These are phyloP conservation scores for Apostichopus japonicus DNA, from an alignment of 35 echinoderm and acorn worm genomes.

Conservation along the genomic window DNA sequence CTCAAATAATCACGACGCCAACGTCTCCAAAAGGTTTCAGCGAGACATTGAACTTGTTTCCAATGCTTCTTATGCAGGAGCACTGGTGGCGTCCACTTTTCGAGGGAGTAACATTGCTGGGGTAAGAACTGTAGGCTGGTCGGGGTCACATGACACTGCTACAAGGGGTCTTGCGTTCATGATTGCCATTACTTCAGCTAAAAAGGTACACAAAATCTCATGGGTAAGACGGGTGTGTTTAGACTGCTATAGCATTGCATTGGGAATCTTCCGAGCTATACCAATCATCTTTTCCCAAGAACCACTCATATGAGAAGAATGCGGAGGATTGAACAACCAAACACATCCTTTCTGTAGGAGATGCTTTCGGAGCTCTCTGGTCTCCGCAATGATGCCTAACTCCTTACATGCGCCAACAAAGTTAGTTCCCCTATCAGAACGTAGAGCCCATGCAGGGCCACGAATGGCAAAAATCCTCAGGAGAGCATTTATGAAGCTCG, in stretches of 20 bases:
- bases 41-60: no score
- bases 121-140: not conserved
- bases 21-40: no score
- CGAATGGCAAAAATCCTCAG: not conserved
- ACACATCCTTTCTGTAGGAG: no score
- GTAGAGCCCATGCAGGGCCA: constrained; percentile 21
- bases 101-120: no score
- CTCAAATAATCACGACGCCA: no score
- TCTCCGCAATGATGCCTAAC: constrained; percentile 33
- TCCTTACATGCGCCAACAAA: not conserved
- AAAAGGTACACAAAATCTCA: constrained; percentile 33
- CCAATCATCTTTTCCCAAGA: constrained; percentile 57
- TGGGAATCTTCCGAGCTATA: constrained; percentile 1
- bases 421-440: not conserved
- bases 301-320: no score
- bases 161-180: constrained; percentile 50
- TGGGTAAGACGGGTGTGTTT: not conserved
- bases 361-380: no score
- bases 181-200: constrained; percentile 59
- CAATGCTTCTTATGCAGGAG: no score
- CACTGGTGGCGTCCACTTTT: no score
- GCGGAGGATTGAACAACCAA: no score
- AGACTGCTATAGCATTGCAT: constrained; percentile 8
- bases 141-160: constrained; percentile 56
- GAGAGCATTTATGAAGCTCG: constrained; percentile 30